phyloP scores from a whole-genome alignment of 2,888 invertebrate species.

The Odontothrips loti region DNA sequence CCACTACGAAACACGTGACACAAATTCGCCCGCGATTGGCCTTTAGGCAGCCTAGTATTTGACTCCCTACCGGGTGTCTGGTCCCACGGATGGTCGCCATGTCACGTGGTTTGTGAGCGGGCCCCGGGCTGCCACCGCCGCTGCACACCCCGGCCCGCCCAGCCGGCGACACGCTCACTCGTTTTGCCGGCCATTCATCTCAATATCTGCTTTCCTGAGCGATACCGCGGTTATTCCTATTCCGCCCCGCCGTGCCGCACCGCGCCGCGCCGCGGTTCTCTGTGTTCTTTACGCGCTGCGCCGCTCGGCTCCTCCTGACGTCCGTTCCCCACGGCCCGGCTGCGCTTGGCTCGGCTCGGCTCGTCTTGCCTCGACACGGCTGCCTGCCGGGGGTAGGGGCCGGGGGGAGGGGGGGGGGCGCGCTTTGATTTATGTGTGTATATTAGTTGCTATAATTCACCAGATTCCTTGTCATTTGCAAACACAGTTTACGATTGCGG shows the following conservation, averaged over 20 bases:
- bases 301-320: too few relatives aligned
- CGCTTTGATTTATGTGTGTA: conserved; percentile 17
- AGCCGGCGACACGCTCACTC: too few relatives aligned
- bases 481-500: conserved; percentile 26
- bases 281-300: background rate
- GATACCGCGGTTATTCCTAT: background rate
- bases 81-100: too few relatives aligned
- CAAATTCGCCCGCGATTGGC: too few relatives aligned
- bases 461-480: conserved; percentile 26
- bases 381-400: background rate
- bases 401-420: background rate
- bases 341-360: too few relatives aligned
- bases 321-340: too few relatives aligned
- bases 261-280: background rate
- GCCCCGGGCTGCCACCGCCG: too few relatives aligned
- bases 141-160: too few relatives aligned
- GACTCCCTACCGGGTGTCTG: too few relatives aligned
- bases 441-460: conserved; percentile 27
- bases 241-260: background rate
- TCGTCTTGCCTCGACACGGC: background rate
- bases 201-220: background rate
- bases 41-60: too few relatives aligned
- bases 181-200: background rate
- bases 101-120: too few relatives aligned
- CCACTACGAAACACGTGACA: too few relatives aligned